These are phyloP conservation scores for Nycticebus coucang DNA, from an alignment of 2,113 vertebrate genomes.

Conservation along the genomic window DNA sequence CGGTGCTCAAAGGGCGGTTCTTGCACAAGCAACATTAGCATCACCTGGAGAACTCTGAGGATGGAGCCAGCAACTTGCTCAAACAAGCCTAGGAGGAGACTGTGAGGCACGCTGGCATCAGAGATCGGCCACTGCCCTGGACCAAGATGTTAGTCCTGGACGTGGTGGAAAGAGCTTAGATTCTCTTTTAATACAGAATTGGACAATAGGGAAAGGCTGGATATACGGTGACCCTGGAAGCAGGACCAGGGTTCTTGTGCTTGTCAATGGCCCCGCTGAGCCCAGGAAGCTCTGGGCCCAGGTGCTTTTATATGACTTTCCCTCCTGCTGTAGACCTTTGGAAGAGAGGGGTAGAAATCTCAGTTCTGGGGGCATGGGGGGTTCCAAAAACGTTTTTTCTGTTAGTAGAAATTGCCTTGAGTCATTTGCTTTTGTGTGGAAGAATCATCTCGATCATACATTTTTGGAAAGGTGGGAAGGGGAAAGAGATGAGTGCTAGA, in stretches of 20 bases:
- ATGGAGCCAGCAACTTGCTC: not conserved
- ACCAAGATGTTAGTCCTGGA: fast-evolving
- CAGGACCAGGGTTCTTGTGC: not conserved
- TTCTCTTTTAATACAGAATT: not conserved
- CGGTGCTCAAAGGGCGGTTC: not conserved
- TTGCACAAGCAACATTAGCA: fast-evolving
- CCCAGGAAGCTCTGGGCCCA: not conserved
- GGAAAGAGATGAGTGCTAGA: not conserved
- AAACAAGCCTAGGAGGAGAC: not conserved
- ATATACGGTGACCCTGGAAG: fast-evolving
- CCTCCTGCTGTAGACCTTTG: not conserved
- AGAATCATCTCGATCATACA: not conserved
- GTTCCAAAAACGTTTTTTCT: not conserved
- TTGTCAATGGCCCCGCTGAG: not conserved
- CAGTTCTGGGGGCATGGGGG: not conserved
- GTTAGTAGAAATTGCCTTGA: not conserved
- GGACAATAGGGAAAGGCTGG: not conserved
- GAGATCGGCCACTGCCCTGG: too few species aligned
- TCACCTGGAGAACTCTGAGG: not conserved
- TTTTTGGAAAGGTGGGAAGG: not conserved
- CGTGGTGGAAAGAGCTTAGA: too few species aligned
- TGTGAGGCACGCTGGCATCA: fast-evolving
- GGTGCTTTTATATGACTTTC: not conserved
- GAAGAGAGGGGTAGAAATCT: not conserved
- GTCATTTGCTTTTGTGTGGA: not conserved